phyloP scores from a whole-genome alignment of 2,888 invertebrate genomes.

The Caenorhabditis drosophilae region DNA sequence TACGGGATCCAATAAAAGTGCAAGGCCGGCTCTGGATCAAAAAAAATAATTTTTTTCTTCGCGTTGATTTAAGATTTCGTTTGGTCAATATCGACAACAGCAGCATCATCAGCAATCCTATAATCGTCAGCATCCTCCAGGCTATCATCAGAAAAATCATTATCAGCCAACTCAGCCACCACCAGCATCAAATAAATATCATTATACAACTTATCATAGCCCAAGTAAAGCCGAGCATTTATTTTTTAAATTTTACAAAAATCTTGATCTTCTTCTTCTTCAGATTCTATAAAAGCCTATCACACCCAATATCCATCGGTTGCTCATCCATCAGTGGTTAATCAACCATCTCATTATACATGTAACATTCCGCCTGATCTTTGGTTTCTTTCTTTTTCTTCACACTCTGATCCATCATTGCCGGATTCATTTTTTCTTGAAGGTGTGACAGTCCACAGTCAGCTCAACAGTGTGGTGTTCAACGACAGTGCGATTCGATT shows the following conservation, averaged over 20 bases:
- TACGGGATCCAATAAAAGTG: no score
- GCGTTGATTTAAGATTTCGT: no score
- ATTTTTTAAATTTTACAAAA: neutral
- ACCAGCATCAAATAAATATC: slow-evolving; percentile 18
- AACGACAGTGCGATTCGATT: slow-evolving; percentile 58
- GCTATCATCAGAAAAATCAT: slow-evolving; percentile 12
- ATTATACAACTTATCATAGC: slow-evolving; percentile 20
- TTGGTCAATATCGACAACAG: slow-evolving; percentile 9
- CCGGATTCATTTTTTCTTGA: no score
- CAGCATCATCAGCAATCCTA: slow-evolving; percentile 12
- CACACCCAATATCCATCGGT: slow-evolving; percentile 40
- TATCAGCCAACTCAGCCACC: slow-evolving; percentile 25
- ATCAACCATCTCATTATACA: slow-evolving; percentile 28
- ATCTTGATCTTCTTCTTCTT: neutral
- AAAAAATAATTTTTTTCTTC: no score
- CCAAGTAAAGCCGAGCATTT: slow-evolving; percentile 7
- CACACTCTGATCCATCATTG: no score
- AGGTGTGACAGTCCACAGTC: slow-evolving; percentile 61
- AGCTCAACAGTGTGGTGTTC: slow-evolving; percentile 61
- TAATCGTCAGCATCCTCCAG: neutral
- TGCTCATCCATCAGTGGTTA: slow-evolving; percentile 25
- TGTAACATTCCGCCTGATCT: slow-evolving; percentile 58
- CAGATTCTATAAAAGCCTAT: slow-evolving; percentile 42
- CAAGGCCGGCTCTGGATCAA: no score
- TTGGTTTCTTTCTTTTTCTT: no score